These are phyloP conservation scores for Stegodyphus dumicola DNA, from an alignment of 1,140 invertebrate species.

Conservation along the genomic window DNA sequence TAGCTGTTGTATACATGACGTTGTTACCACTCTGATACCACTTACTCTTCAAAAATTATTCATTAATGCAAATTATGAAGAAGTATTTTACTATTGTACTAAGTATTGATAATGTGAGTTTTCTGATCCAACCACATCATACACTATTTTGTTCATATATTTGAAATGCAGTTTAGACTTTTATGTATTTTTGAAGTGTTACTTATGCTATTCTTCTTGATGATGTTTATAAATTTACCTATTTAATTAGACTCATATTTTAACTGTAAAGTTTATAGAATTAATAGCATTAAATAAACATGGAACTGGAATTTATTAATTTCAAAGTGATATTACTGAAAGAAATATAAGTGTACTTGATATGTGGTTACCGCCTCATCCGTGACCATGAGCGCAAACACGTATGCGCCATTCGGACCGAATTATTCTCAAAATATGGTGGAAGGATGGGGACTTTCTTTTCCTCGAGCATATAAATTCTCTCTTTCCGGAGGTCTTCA, in stretches of 20 bases:
- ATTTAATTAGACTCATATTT: neutral
- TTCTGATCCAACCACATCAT: neutral
- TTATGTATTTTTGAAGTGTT: neutral
- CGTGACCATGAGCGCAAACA: no score
- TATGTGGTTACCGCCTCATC: no score
- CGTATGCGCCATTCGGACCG: no score
- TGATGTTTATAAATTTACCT: neutral
- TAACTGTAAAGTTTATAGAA: no score
- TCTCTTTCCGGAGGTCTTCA: no score
- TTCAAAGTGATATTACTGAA: no score
- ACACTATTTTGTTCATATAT: neutral
- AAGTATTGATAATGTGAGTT: neutral
- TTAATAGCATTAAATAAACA: no score
- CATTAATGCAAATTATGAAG: neutral
- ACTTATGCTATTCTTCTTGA: neutral
- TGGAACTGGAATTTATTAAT: no score
- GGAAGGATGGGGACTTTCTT: no score
- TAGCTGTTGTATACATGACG: neutral
- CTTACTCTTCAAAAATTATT: neutral
- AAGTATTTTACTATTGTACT: neutral
- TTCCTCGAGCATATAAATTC: no score
- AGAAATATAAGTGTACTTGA: no score
- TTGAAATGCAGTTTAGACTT: neutral
- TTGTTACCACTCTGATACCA: neutral
- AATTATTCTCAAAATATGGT: no score